phyloP scores from a whole-genome alignment of 2,113 vertebrate genomes.

The Chaetodon trifascialis region DNA sequence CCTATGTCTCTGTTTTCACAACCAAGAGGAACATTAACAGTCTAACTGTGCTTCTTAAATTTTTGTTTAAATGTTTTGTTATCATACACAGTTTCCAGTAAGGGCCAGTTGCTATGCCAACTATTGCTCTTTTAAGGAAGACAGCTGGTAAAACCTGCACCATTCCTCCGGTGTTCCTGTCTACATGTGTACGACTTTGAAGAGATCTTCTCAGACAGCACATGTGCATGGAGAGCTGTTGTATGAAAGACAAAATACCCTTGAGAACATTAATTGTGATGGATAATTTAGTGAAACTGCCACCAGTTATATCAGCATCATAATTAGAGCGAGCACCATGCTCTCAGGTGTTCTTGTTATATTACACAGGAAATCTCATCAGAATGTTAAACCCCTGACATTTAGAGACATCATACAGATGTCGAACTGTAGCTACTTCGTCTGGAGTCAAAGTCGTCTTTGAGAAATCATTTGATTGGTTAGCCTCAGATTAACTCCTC shows the following conservation, averaged over 20 bases:
- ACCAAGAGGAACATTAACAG: conserved; percentile 24
- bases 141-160: conserved; percentile 9
- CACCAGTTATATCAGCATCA: conserved; percentile 31
- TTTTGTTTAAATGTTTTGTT: conserved; percentile 35
- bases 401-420: conserved; percentile 40
- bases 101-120: conserved; percentile 22
- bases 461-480: conserved; percentile 17
- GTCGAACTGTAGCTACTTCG: conserved; percentile 20
- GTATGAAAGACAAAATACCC: conserved; percentile 14
- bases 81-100: neutral
- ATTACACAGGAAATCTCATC: conserved; percentile 54
- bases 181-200: conserved; percentile 22
- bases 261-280: conserved; percentile 54
- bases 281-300: conserved; percentile 38
- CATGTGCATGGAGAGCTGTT: conserved; percentile 10
- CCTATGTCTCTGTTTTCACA: conserved; percentile 43
- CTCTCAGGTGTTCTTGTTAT: conserved; percentile 42
- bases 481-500: conserved; percentile 23
- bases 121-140: neutral
- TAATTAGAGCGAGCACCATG: conserved; percentile 43
- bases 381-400: conserved; percentile 55
- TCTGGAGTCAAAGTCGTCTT: conserved; percentile 18
- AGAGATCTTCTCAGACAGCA: conserved; percentile 25
- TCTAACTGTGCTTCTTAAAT: conserved; percentile 34
- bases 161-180: conserved; percentile 1